Evolutionary conservation across 1,140 invertebrate genomes (phyloP).

Genomic region (Drosophila ambigua): DNA sequence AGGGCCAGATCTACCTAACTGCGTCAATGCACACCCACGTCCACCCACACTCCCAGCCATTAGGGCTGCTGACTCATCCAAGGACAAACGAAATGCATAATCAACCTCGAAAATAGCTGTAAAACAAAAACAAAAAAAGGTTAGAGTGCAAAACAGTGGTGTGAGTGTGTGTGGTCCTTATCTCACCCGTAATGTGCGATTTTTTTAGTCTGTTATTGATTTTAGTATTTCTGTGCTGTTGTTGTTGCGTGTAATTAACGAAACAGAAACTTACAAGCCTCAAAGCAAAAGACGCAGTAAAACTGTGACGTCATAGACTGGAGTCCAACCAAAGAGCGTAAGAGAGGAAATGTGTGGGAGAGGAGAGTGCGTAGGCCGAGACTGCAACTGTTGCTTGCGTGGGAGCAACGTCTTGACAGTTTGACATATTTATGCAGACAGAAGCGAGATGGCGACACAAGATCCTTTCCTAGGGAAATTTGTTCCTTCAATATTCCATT

Average conservation of each 20-base stretch:
- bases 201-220: constrained; percentile 59
- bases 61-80: constrained; percentile 25
- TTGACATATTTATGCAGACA: constrained; percentile 6
- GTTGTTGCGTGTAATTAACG: constrained; percentile 60
- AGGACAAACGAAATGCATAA: constrained; percentile 33
- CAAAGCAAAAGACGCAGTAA: constrained; percentile 61
- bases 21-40: constrained; percentile 40
- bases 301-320: constrained; percentile 65
- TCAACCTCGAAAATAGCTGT: constrained; percentile 11
- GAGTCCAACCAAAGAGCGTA: constrained; percentile 15
- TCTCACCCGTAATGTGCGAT: constrained; percentile 33
- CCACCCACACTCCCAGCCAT: too few relatives aligned
- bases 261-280: constrained; percentile 51
- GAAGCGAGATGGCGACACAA: too few relatives aligned
- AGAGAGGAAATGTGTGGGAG: background rate
- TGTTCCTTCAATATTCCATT: background rate
- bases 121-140: background rate
- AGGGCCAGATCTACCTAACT: constrained; percentile 5
- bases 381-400: constrained; percentile 48
- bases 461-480: background rate
- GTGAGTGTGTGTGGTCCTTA: constrained; percentile 11
- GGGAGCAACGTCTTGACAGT: constrained; percentile 11
- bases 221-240: constrained; percentile 38
- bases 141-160: background rate
- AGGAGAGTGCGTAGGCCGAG: background rate